These are phyloP conservation scores for Leuctra nigra DNA, from an alignment of 2,888 invertebrate genomes.

Conservation along the genomic window DNA sequence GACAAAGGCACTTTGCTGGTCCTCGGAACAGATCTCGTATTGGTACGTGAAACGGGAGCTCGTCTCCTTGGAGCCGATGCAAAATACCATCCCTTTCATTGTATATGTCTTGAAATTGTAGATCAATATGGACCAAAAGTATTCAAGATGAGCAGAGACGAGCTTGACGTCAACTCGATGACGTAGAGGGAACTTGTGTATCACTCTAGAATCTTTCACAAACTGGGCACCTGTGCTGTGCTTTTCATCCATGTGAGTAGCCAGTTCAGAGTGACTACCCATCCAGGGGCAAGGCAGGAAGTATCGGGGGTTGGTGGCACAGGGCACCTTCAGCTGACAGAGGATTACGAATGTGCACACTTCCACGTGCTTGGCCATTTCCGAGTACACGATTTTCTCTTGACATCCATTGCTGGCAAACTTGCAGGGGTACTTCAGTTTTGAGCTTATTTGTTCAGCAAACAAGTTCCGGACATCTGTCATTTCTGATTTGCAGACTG, in stretches of 20 bases:
- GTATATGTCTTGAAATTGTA: slow-evolving; percentile 2
- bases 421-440: neutral
- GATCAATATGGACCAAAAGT: neutral
- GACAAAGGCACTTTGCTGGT: neutral
- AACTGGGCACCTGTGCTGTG: neutral
- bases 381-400: neutral
- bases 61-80: slow-evolving; percentile 2
- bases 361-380: neutral
- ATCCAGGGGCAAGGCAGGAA: neutral
- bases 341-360: slow-evolving; percentile 3
- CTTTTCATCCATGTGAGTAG: neutral
- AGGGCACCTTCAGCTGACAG: neutral
- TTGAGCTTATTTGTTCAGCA: neutral
- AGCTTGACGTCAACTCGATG: neutral
- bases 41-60: neutral
- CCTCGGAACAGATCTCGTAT: neutral
- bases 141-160: neutral
- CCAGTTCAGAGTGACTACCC: slow-evolving; percentile 7
- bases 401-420: neutral
- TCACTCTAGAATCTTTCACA: neutral
- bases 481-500: slow-evolving; percentile 49
- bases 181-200: neutral
- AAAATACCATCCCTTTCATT: slow-evolving; percentile 6
- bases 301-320: neutral
- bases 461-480: slow-evolving; percentile 43